Conservation (phyloP, 2,888 invertebrate species). For the Entomobrya proxima region DNA sequence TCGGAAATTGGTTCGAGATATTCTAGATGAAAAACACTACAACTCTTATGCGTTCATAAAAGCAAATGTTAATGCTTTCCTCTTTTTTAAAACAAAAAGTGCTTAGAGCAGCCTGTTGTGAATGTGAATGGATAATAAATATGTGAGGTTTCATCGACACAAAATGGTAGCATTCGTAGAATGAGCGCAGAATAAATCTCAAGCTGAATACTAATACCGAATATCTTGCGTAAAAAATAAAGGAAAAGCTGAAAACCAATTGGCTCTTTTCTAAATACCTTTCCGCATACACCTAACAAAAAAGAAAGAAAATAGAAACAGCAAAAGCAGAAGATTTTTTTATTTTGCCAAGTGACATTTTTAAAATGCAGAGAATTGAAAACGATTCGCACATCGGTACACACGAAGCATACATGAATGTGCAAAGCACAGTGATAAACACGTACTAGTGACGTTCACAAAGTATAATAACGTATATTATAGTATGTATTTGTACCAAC, state of each 20-base stretch:
- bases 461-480: too few species aligned
- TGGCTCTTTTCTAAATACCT: constrained; percentile 20
- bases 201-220: constrained; percentile 32
- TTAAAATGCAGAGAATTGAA: constrained; percentile 32
- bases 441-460: background rate
- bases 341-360: constrained; percentile 41
- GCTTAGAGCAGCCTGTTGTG: background rate
- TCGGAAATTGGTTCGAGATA: constrained; percentile 20
- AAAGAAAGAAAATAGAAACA: constrained; percentile 4
- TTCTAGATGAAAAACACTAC: background rate
- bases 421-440: background rate
- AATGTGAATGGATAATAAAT: constrained; percentile 38
- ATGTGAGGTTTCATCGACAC: constrained; percentile 27
- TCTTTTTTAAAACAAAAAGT: too few species aligned
- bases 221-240: constrained; percentile 19
- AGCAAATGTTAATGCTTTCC: constrained; percentile 14
- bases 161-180: constrained; percentile 6
- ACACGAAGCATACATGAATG: background rate
- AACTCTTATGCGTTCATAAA: background rate
- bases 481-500: background rate
- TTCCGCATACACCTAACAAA: background rate
- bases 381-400: constrained; percentile 17
- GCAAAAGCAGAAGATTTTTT: constrained; percentile 7
- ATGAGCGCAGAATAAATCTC: constrained; percentile 35
- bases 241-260: constrained; percentile 13